Evolutionary conservation across 1,140 invertebrate genomes (phyloP).

Genomic region (Drosophila hydei): DNA sequence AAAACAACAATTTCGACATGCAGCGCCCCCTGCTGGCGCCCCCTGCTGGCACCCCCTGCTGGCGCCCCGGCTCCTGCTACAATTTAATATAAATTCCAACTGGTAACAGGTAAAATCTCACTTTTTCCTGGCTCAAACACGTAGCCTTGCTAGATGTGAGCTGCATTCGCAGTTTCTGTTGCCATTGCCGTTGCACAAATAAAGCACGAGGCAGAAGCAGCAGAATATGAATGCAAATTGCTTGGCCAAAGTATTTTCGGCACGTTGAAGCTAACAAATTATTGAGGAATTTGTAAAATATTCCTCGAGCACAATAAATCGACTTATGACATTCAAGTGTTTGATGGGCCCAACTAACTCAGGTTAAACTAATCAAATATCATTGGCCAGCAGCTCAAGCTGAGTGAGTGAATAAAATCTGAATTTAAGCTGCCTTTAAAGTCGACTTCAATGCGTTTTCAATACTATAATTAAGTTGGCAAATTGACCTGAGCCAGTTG

Average conservation of each 20-base stretch:
- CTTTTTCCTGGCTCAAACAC: constrained; percentile 43
- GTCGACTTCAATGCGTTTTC: too few relatives aligned
- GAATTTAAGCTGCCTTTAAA: too few relatives aligned
- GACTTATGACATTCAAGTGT: not conserved
- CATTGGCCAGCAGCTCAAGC: too few relatives aligned
- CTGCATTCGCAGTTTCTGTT: constrained; percentile 46
- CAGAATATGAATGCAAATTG: too few relatives aligned
- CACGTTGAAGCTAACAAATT: constrained; percentile 41
- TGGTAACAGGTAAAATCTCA: constrained; percentile 69
- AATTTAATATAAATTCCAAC: constrained; percentile 77
- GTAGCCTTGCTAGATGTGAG: constrained; percentile 58
- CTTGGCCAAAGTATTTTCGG: constrained; percentile 57
- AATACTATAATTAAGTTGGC: too few relatives aligned
- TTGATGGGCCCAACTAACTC: not conserved
- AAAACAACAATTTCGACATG: constrained; percentile 3
- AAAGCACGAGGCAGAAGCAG: constrained; percentile 30
- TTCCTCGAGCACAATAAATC: not conserved
- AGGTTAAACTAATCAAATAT: too few relatives aligned
- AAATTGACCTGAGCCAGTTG: too few relatives aligned
- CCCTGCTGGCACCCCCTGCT: not conserved
- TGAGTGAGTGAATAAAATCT: too few relatives aligned
- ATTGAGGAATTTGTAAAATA: constrained; percentile 5
- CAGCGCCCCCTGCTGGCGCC: not conserved
- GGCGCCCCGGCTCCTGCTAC: constrained; percentile 17
- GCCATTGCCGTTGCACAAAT: constrained; percentile 58